A percentile compares a stretch with the other conserved stretches of the same genome.
Conservation (phyloP, 2,888 invertebrate species). For the Dryococelus australis region DNA sequence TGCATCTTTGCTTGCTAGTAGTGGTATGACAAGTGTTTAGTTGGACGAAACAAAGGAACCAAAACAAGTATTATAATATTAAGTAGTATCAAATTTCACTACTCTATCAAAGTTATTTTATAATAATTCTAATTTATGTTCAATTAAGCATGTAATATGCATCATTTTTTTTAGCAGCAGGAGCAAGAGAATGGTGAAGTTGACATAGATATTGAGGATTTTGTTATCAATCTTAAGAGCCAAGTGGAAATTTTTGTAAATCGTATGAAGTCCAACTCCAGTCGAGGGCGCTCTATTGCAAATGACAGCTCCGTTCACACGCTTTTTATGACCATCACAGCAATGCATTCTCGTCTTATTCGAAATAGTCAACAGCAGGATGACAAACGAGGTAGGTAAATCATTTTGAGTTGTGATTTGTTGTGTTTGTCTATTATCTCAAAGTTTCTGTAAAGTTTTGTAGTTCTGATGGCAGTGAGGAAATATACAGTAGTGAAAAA, state of each 20-base stretch:
- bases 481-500: no score
- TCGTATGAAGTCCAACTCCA: conserved; percentile 97
- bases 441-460: neutral
- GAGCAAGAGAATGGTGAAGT: conserved; percentile 63
- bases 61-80: no score
- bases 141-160: no score
- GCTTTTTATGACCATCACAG: conserved; percentile 94
- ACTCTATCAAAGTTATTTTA: no score
- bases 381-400: conserved; percentile 68
- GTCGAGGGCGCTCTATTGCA: conserved; percentile 89
- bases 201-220: conserved; percentile 87
- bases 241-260: conserved; percentile 97
- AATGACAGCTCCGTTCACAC: conserved; percentile 98
- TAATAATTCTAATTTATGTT: no score
- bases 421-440: neutral
- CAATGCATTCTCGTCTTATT: conserved; percentile 93
- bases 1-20: no score
- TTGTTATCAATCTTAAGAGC: conserved; percentile 82
- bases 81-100: no score
- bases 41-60: no score
- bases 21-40: no score
- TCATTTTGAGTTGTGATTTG: conserved; percentile 33
- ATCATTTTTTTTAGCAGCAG: conserved; percentile 32
- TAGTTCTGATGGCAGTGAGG: neutral
- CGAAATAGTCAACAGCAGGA: conserved; percentile 90